Evolutionary conservation across 2,888 invertebrate species (phyloP).

Genomic region (Orchestes rusci): DNA sequence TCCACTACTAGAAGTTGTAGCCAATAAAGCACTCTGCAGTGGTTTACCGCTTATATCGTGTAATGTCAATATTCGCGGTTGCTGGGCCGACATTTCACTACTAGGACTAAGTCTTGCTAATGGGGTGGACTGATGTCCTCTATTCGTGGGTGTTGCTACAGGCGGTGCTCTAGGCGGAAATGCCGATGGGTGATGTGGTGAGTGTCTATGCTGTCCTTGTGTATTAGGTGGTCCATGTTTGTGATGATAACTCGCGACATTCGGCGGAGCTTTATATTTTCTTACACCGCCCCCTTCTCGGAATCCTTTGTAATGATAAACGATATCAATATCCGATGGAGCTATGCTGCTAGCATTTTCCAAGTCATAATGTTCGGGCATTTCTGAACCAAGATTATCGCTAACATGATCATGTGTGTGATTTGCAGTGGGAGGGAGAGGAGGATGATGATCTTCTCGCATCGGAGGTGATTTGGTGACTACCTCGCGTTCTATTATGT

Average conservation of each 20-base stretch:
- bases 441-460: constrained; percentile 71
- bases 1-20: constrained; percentile 83
- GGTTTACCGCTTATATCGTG: constrained; percentile 93
- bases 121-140: constrained; percentile 76
- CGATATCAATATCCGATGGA: constrained; percentile 94
- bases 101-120: constrained; percentile 85
- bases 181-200: constrained; percentile 68
- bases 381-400: constrained; percentile 69
- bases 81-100: constrained; percentile 84
- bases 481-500: constrained; percentile 87
- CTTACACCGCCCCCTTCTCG: constrained; percentile 39
- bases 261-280: constrained; percentile 83
- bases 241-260: constrained; percentile 68
- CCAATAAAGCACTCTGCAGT: constrained; percentile 78
- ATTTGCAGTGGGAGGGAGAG: constrained; percentile 67
- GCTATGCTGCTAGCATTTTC: constrained; percentile 97
- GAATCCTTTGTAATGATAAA: constrained; percentile 83
- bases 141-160: constrained; percentile 55
- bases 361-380: constrained; percentile 90
- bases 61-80: constrained; percentile 84
- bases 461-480: constrained; percentile 77
- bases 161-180: constrained; percentile 57
- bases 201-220: constrained; percentile 68
- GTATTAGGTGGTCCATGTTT: constrained; percentile 62
- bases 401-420: constrained; percentile 67